These are phyloP conservation scores for Stenodema calcarata DNA, from an alignment of 2,888 invertebrate genomes.

Conservation along the genomic window DNA sequence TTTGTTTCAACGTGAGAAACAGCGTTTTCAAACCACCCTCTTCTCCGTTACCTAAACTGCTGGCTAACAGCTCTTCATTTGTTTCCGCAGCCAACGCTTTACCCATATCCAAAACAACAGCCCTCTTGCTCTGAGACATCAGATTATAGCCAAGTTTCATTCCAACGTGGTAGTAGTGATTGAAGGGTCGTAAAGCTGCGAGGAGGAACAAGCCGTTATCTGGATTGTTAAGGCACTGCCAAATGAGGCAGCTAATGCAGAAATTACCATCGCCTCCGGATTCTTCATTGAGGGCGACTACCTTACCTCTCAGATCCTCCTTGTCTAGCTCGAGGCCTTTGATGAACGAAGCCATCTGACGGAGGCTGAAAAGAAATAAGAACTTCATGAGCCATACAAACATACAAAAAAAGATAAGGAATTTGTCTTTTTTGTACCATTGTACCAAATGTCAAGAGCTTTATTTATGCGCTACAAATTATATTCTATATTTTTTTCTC, in stretches of 20 bases:
- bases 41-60: not conserved
- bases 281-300: conserved; percentile 51
- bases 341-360: conserved; percentile 45
- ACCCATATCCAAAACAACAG: not conserved
- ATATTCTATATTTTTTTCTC: too few species aligned
- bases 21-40: conserved; percentile 23
- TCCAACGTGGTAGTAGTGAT: conserved; percentile 51
- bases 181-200: conserved; percentile 39
- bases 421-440: too few species aligned
- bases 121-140: conserved; percentile 22
- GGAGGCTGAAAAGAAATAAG: not conserved
- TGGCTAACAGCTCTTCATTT: not conserved
- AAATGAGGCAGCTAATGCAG: conserved; percentile 44
- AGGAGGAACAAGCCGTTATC: conserved; percentile 44
- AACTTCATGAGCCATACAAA: too few species aligned
- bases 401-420: too few species aligned
- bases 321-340: conserved; percentile 51
- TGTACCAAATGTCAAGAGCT: too few species aligned
- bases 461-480: too few species aligned
- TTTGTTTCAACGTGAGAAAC: conserved; percentile 38
- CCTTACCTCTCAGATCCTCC: conserved; percentile 50
- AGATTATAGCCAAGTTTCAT: conserved; percentile 53
- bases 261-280: conserved; percentile 47
- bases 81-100: conserved; percentile 18
- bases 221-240: conserved; percentile 44